phyloP scores from a whole-genome alignment of 2,113 vertebrate genomes.

The Silurus glanis region DNA sequence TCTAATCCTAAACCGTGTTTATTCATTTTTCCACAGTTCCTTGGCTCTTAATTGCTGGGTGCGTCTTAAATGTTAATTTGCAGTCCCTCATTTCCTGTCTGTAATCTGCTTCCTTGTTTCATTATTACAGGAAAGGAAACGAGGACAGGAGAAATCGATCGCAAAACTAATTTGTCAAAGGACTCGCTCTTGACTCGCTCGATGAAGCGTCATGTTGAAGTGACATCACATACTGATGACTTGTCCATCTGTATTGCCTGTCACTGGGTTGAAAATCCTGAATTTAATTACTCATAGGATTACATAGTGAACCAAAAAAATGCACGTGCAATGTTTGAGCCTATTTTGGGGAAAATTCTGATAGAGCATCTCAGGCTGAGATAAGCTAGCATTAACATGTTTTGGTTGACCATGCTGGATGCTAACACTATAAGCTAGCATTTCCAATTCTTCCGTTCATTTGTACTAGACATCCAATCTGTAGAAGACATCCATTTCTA shows the following conservation, averaged over 20 bases:
- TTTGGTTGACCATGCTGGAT: not conserved
- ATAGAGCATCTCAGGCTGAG: not conserved
- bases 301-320: not conserved
- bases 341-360: not conserved
- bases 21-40: not conserved
- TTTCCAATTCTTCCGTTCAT: too few species aligned
- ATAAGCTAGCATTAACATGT: not conserved
- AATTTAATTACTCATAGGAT: not conserved
- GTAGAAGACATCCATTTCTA: too few species aligned
- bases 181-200: not conserved
- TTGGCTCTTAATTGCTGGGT: not conserved
- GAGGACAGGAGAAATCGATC: slow-evolving; percentile 8
- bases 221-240: slow-evolving; percentile 17
- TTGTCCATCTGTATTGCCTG: not conserved
- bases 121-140: not conserved
- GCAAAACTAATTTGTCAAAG: not conserved
- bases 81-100: not conserved
- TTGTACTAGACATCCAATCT: too few species aligned
- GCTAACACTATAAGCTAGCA: not conserved
- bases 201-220: not conserved
- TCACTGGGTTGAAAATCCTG: not conserved
- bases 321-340: not conserved
- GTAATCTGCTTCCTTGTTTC: not conserved
- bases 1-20: not conserved
- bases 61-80: not conserved